Evolutionary conservation across 2,888 invertebrate species (phyloP).

Genomic region (Quadroppia sp.): DNA sequence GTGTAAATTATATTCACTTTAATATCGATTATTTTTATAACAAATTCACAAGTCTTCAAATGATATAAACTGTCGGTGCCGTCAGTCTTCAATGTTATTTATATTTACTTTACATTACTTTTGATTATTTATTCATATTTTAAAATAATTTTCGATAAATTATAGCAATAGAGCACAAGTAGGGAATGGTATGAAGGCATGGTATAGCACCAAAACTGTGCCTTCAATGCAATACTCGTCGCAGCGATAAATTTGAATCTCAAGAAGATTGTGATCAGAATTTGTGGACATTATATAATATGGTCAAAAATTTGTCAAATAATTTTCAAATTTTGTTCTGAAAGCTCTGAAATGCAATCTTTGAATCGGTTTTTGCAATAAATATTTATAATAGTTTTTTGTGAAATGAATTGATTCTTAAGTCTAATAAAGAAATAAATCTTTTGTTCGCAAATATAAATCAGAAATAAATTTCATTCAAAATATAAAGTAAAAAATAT

Average conservation of each 20-base stretch:
- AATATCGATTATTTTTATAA: too few species aligned
- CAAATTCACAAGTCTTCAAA: too few species aligned
- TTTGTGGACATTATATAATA: not conserved
- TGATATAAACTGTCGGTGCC: too few species aligned
- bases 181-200: too few species aligned
- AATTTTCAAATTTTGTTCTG: conserved; percentile 1
- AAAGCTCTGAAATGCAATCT: too few species aligned
- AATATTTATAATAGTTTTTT: conserved; percentile 29
- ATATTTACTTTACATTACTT: too few species aligned
- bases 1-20: too few species aligned
- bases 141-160: too few species aligned
- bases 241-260: not conserved
- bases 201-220: not conserved
- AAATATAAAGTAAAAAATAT: not conserved
- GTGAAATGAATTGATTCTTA: not conserved
- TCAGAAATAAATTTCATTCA: conserved; percentile 9
- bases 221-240: not conserved
- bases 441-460: not conserved
- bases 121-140: too few species aligned
- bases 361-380: not conserved
- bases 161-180: too few species aligned
- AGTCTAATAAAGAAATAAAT: conserved; percentile 30
- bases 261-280: conserved; percentile 7
- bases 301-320: not conserved
- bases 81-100: too few species aligned